Evolutionary conservation across 53 echinoderm and acorn worm species (phyloP).

Genomic region (Actinopyga echinites): DNA sequence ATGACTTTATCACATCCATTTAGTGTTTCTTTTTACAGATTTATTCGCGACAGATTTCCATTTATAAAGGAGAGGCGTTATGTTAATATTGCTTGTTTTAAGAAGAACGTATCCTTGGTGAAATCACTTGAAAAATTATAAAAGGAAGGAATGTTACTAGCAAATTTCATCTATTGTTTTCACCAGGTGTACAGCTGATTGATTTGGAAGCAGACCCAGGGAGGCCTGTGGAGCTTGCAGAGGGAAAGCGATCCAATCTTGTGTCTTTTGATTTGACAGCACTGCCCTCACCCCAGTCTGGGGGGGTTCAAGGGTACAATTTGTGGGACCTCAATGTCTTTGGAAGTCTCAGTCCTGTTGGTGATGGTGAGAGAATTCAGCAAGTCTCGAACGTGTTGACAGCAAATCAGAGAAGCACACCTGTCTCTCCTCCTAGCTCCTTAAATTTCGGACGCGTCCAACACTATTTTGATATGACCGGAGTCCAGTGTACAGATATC

Average conservation of each 20-base stretch:
- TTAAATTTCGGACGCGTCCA: slow-evolving; percentile 79
- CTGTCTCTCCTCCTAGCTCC: neutral
- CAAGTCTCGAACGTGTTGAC: neutral
- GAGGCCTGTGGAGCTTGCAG: slow-evolving; percentile 37
- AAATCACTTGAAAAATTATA: too few relatives aligned
- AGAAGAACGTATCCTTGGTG: too few relatives aligned
- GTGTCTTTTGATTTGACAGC: slow-evolving; percentile 45
- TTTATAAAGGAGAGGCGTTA: too few relatives aligned
- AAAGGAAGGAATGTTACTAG: too few relatives aligned
- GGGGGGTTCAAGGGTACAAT: slow-evolving; percentile 51
- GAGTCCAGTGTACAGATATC: slow-evolving; percentile 66
- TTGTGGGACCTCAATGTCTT: slow-evolving; percentile 66
- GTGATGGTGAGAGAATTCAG: slow-evolving; percentile 44
- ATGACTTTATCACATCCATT: too few relatives aligned
- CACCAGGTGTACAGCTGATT: slow-evolving; percentile 46
- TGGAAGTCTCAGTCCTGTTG: slow-evolving; percentile 59
- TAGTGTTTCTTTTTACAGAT: too few relatives aligned
- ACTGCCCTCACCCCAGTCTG: slow-evolving; percentile 50
- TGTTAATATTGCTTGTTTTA: too few relatives aligned
- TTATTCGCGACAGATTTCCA: too few relatives aligned
- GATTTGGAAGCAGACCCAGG: slow-evolving; percentile 48
- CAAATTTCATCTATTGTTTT: neutral
- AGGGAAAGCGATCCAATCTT: slow-evolving; percentile 15
- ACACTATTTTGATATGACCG: slow-evolving; percentile 79
- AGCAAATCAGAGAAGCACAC: slow-evolving; percentile 9